Evolutionary conservation across 2,113 vertebrate species (phyloP), one percentile per base, ranked within the genome.

Genomic region (Melozone crissalis): DNA sequence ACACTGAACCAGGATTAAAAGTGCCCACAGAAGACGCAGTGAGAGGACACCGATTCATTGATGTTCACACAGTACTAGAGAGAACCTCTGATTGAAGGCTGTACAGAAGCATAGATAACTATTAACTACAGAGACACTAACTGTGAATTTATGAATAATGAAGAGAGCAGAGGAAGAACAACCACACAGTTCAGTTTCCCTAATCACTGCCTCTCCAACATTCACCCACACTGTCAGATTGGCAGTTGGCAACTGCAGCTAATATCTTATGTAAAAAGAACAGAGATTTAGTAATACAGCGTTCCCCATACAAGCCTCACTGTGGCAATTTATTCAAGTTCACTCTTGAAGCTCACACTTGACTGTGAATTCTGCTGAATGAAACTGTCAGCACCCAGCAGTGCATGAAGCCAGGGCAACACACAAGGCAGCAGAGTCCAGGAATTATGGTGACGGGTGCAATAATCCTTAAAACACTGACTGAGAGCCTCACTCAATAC

Each of bases 81-180:
- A 80, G 46, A 84, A 69, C 33, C 63, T 85, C 39, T 86, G 93
- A 90, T 3, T 81, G 92, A 81, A 93, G 52, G 73, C n/a, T 71
- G 47, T 68, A 46, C 21, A 72, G 65, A 92, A 92, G 41, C 24
- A 86, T 2, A 89, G 69, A 87, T 73, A 95, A 84, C 92, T 97
- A 94, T 90, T 94, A 97, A 95, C 86, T 92, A 90, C 68, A 68
- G 68, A 90, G 58, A 78, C 31, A 57, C 41, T 88, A 90, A 80
- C 72, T 84, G 87, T 78, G 89, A 94, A 95, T 89, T 96, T 61
- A 95, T 92, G 88, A 96, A 96, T 95, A 95, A 93, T 51, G 57
- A 95, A 89, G 69, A 88, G 82, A 84, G 57, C 52, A 81, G 82
- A 90, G 65, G 84, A 84, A 93, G 82, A 95, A 90, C 72, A 90